Conservation (phyloP, 2,113 vertebrate species). For the Cottus gobio region DNA sequence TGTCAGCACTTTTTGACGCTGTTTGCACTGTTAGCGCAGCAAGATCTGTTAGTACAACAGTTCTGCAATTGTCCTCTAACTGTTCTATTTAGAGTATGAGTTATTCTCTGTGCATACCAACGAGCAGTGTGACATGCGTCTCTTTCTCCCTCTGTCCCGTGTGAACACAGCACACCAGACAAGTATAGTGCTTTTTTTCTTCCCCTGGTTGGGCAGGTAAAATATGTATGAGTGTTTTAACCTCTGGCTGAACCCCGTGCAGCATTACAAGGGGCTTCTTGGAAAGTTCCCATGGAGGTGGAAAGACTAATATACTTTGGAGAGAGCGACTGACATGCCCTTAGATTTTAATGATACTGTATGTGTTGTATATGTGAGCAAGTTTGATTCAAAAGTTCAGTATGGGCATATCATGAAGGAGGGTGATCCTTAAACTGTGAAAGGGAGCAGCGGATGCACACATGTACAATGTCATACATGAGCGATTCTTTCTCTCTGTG, state of each 20-base stretch:
- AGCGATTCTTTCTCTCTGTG: conserved; percentile 3
- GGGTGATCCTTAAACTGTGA: not conserved
- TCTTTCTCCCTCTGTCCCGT: conserved; percentile 50
- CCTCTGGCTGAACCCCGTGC: conserved; percentile 81
- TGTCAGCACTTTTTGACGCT: not conserved
- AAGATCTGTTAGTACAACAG: not conserved
- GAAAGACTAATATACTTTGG: conserved; percentile 23
- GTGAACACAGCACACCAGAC: conserved; percentile 61
- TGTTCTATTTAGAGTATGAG: not conserved
- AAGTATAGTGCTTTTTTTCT: conserved; percentile 67
- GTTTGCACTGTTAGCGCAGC: not conserved
- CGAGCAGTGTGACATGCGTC: conserved; percentile 23
- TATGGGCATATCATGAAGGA: not conserved
- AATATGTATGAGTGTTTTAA: conserved; percentile 86
- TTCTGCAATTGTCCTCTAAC: not conserved
- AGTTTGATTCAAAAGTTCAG: not conserved
- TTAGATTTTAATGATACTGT: conserved; percentile 15
- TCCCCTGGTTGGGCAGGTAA: conserved; percentile 75
- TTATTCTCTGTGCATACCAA: not conserved
- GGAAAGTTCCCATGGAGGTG: conserved; percentile 72
- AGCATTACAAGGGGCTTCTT: conserved; percentile 75
- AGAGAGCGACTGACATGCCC: conserved; percentile 4
- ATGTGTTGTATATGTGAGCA: not conserved
- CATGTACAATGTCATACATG: not conserved
- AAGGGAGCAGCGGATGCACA: not conserved